Evolutionary conservation across 2,888 invertebrate species (phyloP), one percentile per base, ranked within the genome.

Genomic region (Listrodromus nycthemerus): DNA sequence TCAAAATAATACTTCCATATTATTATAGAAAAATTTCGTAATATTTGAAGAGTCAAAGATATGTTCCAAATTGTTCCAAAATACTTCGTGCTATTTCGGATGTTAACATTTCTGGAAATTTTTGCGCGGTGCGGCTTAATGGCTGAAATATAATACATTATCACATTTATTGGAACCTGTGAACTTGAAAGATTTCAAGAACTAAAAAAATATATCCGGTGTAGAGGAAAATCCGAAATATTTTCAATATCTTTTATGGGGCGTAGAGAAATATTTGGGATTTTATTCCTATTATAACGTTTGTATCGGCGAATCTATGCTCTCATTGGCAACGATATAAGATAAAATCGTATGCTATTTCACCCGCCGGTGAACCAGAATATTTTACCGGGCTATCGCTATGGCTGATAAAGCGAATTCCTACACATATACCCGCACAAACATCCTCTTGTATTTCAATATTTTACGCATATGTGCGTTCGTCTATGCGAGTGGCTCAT

Each of bases 301-400:
- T 30, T 30, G 27, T 5, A 61, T 61, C 10, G 27, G n/a, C 55
- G 24, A 8, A 55, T 55, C 55, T 21, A 27, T 61, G 61, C 61
- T 27, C 61, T 61, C 30, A 61, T 61, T 27, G 30, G 27, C 61
- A n/a, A n/a, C 16, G 61, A 61, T 61, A 61, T 61, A 30, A 30
- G 61, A 61, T 27, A 61, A 61, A 30, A 7, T n/a, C 6, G 27
- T 30, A 61, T 13, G 6, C 27, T 27, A 16, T 13, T 27, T 61
- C 27, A 16, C 27, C 1, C 27, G 27, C 61, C 30, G 61, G 24
- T 2, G 30, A 30, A 61, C n/a, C 16, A 61, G n/a, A 61, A 61
- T n/a, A 61, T 61, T 61, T 61, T 30, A 16, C 61, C 27, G 61
- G 16, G 6, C 30, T 61, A 16, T 16, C 27, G 24, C 27, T 21